These are phyloP conservation scores for Drosophila barbarae DNA, from an alignment of 2,888 invertebrate species.

Conservation along the genomic window DNA sequence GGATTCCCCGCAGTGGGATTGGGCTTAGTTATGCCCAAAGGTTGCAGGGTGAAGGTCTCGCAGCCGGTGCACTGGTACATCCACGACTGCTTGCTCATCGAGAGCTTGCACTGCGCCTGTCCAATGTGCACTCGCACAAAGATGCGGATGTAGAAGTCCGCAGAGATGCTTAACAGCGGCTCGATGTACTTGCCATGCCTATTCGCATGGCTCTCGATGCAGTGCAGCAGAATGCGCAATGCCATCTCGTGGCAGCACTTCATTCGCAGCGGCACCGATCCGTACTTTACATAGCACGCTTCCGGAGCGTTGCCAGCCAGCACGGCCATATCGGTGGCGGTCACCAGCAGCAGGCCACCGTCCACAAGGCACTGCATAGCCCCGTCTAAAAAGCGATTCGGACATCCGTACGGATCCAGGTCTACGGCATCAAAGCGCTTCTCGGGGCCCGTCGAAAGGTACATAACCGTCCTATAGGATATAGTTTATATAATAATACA, in stretches of 20 bases:
- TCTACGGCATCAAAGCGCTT: conserved; percentile 94
- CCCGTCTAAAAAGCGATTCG: conserved; percentile 93
- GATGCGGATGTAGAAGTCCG: conserved; percentile 97
- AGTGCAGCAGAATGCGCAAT: conserved; percentile 93
- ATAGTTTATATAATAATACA: background rate
- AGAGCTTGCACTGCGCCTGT: conserved; percentile 91
- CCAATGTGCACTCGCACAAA: conserved; percentile 92
- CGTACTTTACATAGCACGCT: conserved; percentile 96
- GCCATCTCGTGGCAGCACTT: conserved; percentile 98
- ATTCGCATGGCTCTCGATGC: conserved; percentile 94
- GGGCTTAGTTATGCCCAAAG: conserved; percentile 84
- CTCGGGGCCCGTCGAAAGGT: conserved; percentile 84
- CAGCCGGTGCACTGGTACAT: conserved; percentile 96
- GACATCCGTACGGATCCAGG: conserved; percentile 98
- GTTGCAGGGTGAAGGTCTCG: conserved; percentile 88
- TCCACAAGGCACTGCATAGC: conserved; percentile 90
- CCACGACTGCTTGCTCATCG: conserved; percentile 91
- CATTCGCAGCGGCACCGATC: conserved; percentile 90
- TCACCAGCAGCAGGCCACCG: conserved; percentile 94
- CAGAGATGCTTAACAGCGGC: conserved; percentile 93
- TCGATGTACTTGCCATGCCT: conserved; percentile 95
- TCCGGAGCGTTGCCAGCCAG: conserved; percentile 97
- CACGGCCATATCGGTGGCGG: conserved; percentile 98
- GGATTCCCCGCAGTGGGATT: conserved; percentile 83
- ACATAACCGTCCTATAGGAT: conserved; percentile 89